Percentiles rank a stretch among this genome's conserved stretches.
phyloP scores from a whole-genome alignment of 64 coral and sea anemone genomes.

The Dendrophyllia cribrosa region DNA sequence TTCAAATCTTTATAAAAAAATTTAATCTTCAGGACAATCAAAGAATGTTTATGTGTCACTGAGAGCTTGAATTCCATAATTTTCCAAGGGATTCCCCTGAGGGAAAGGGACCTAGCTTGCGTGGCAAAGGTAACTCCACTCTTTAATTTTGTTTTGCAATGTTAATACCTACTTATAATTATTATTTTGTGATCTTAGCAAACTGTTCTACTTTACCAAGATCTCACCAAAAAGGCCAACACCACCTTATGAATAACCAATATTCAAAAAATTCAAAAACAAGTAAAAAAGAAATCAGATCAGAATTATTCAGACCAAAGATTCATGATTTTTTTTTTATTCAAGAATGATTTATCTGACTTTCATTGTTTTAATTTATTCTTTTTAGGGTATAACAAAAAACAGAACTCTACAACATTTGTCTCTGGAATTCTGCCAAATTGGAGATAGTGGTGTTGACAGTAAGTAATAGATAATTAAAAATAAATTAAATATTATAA shows the following conservation, averaged over 20 bases:
- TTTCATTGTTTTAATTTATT: neutral
- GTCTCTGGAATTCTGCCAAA: constrained; percentile 97
- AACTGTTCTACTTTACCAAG: neutral
- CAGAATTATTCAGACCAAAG: no score
- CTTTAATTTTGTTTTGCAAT: neutral
- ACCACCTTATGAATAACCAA: no score
- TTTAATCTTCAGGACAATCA: constrained; percentile 67
- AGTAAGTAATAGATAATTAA: constrained; percentile 63
- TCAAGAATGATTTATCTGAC: neutral
- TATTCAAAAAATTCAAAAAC: no score
- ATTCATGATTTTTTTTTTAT: neutral
- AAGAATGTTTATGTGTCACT: constrained; percentile 93
- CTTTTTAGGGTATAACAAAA: constrained; percentile 79
- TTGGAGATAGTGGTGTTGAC: constrained; percentile 97
- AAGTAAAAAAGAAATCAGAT: no score
- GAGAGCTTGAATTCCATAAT: constrained; percentile 79
- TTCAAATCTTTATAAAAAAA: neutral
- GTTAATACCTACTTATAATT: no score
- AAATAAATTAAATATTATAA: neutral
- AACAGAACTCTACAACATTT: constrained; percentile 88
- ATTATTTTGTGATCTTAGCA: neutral
- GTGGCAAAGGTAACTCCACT: constrained; percentile 80
- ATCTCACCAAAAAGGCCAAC: no score
- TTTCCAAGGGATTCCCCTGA: constrained; percentile 91
- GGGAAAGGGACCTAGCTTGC: constrained; percentile 81